These are phyloP conservation scores for Lithodes maja DNA, from an alignment of 2,888 invertebrate genomes.

Conservation along the genomic window DNA sequence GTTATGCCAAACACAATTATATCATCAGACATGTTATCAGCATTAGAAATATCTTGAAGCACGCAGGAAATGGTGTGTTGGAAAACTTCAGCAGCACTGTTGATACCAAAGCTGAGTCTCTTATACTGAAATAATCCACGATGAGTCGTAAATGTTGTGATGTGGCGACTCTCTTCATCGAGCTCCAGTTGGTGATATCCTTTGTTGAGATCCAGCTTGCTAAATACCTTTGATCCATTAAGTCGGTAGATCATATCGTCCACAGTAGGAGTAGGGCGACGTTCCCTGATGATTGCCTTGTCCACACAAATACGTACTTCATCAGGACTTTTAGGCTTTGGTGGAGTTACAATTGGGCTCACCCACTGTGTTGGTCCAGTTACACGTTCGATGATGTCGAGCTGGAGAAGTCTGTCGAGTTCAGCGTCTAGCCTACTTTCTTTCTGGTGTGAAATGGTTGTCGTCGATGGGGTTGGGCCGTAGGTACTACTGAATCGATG, in stretches of 20 bases:
- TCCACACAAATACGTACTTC: conserved; percentile 10
- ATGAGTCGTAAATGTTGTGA: conserved; percentile 2
- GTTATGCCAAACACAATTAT: too few relatives aligned
- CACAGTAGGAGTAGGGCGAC: not conserved
- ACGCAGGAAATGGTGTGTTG: not conserved
- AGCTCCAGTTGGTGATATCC: conserved; percentile 1
- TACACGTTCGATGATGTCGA: not conserved
- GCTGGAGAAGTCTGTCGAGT: not conserved
- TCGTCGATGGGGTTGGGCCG: not conserved
- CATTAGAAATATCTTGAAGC: not conserved
- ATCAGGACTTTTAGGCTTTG: not conserved
- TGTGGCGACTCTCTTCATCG: not conserved
- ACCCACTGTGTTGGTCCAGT: not conserved
- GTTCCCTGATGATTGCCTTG: conserved; percentile 1
- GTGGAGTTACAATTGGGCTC: not conserved
- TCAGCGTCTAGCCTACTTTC: not conserved
- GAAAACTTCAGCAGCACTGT: not conserved
- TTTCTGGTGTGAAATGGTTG: not conserved
- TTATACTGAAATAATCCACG: not conserved
- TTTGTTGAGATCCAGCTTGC: not conserved
- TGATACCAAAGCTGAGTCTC: not conserved
- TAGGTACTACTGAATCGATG: not conserved
- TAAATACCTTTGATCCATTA: not conserved
- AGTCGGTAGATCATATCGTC: not conserved
- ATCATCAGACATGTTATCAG: conserved; percentile 15